Percentiles rank a stretch among this genome's conserved stretches.
Conservation (phyloP, 2,888 invertebrate species). For the Drosophila longiperda region DNA sequence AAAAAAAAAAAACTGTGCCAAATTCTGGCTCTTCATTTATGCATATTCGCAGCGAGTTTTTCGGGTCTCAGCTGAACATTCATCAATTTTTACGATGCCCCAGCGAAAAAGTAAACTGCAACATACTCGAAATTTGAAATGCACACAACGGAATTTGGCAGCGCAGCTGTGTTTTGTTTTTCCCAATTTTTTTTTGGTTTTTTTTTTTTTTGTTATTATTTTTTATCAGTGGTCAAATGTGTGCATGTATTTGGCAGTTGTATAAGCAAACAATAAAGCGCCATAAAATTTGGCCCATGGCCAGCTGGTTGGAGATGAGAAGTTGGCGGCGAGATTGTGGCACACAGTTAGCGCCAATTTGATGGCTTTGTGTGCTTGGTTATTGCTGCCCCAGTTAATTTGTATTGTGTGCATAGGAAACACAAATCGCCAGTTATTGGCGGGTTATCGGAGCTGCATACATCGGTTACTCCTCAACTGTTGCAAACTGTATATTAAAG, state of each 20-base stretch:
- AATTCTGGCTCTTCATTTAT: constrained; percentile 16
- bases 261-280: constrained; percentile 32
- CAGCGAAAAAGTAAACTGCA: constrained; percentile 46
- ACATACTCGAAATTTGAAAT: constrained; percentile 42
- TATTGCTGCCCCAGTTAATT: constrained; percentile 73
- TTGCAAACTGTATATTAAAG: constrained; percentile 7
- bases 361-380: constrained; percentile 70
- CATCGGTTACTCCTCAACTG: neutral
- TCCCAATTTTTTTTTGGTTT: neutral
- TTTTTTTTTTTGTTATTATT: constrained; percentile 3
- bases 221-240: constrained; percentile 50
- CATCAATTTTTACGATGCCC: constrained; percentile 77
- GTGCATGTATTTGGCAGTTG: constrained; percentile 19
- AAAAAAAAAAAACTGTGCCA: constrained; percentile 28
- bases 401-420: constrained; percentile 58
- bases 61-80: constrained; percentile 38
- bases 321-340: constrained; percentile 54
- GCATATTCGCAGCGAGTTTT: constrained; percentile 27
- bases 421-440: constrained; percentile 39
- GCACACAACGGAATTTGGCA: constrained; percentile 27
- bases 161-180: constrained; percentile 8
- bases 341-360: constrained; percentile 71
- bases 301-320: neutral
- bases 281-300: constrained; percentile 27
- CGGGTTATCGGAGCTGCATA: neutral